Percentiles rank a stretch among this genome's conserved stretches.
Evolutionary conservation across 2,113 vertebrate genomes (phyloP).

Genomic region (Nesogale talazaci): DNA sequence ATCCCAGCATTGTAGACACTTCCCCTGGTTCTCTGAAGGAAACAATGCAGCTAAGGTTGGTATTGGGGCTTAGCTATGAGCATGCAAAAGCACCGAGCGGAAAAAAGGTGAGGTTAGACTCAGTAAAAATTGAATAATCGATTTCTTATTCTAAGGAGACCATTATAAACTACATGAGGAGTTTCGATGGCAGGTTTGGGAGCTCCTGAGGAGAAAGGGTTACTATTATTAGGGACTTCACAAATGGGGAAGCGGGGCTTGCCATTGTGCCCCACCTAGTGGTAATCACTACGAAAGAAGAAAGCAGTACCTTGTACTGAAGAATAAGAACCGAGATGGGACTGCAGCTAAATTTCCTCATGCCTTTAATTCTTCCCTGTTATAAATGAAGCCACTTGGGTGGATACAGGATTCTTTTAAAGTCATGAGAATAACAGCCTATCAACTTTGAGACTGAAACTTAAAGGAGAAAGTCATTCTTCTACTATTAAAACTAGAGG

Average conservation of each 20-base stretch:
- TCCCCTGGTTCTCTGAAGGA: neutral
- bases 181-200: neutral
- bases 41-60: rapidly evolving
- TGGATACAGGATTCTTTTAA: neutral
- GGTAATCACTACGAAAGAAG: neutral
- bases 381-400: neutral
- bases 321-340: neutral
- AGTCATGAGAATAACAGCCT: neutral
- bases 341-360: neutral
- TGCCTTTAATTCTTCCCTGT: neutral
- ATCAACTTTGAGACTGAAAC: neutral
- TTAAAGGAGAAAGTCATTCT: neutral
- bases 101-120: rapidly evolving
- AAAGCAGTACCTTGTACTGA: neutral
- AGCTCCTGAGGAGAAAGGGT: neutral
- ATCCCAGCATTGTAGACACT: rapidly evolving
- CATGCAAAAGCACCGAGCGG: neutral
- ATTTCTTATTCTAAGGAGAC: neutral
- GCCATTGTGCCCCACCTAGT: constrained; percentile 19
- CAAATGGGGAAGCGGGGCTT: rapidly evolving
- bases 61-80: rapidly evolving
- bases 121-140: rapidly evolving
- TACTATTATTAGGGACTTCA: neutral
- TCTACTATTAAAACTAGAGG: constrained; percentile 9
- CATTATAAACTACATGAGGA: neutral